These are phyloP conservation scores for Bubo scandiacus DNA, from an alignment of 2,113 vertebrate species.

Conservation along the genomic window DNA sequence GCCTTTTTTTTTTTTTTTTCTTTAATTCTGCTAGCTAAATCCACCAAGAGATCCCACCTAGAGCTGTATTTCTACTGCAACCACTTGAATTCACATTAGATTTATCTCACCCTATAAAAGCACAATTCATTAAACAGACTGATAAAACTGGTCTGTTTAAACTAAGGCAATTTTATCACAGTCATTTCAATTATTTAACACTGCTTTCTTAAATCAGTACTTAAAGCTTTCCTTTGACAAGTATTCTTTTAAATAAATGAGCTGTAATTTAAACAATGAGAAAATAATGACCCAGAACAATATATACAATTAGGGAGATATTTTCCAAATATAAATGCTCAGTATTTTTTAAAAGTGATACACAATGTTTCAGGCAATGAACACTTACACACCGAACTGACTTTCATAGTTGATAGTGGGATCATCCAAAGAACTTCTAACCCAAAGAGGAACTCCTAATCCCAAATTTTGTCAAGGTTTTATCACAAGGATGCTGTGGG, in stretches of 20 bases:
- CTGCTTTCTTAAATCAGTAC: constrained; percentile 81
- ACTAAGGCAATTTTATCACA: constrained; percentile 83
- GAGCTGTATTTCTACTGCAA: constrained; percentile 72
- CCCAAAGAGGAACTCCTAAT: neutral
- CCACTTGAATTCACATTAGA: constrained; percentile 74
- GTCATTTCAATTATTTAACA: constrained; percentile 84
- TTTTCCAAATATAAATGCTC: constrained; percentile 54
- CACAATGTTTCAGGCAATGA: neutral
- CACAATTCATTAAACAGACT: constrained; percentile 86
- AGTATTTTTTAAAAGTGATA: constrained; percentile 48
- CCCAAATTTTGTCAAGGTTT: neutral
- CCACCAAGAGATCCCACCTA: constrained; percentile 60
- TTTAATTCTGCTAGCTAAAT: constrained; percentile 29
- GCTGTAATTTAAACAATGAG: constrained; percentile 76
- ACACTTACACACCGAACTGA: neutral
- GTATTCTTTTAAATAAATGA: constrained; percentile 79
- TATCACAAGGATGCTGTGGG: neutral
- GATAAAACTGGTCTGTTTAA: constrained; percentile 83
- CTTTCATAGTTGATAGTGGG: neutral
- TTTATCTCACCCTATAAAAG: constrained; percentile 83
- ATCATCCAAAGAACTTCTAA: neutral
- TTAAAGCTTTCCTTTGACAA: constrained; percentile 81
- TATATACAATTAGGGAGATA: constrained; percentile 68
- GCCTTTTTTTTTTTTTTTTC: neutral
- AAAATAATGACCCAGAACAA: constrained; percentile 61